Percentiles rank a stretch among this genome's conserved stretches.
phyloP scores from a whole-genome alignment of 2,797 vertebrate species.

The Ciconia nigra region DNA sequence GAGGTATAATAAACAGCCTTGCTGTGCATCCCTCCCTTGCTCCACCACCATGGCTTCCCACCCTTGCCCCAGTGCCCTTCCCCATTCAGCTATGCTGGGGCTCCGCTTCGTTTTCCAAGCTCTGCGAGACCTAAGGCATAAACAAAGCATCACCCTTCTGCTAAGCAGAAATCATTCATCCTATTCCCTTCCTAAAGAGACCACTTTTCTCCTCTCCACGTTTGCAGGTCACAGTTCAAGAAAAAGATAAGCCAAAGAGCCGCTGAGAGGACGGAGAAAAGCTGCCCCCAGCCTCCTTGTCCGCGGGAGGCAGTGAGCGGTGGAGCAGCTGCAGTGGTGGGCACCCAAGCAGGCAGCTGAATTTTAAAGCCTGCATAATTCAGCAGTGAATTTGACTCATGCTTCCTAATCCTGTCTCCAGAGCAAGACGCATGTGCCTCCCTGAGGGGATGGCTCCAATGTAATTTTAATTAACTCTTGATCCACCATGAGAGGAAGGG shows the following conservation, averaged over 20 bases:
- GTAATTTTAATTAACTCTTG: neutral
- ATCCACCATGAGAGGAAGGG: neutral
- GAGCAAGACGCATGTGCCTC: neutral
- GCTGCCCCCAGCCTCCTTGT: neutral
- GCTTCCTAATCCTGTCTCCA: neutral
- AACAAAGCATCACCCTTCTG: neutral
- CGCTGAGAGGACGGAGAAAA: neutral
- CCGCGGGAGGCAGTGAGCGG: rapidly evolving
- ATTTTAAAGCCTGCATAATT: neutral
- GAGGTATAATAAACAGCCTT: neutral
- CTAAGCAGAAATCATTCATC: neutral
- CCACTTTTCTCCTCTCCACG: neutral
- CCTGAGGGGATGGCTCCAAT: neutral
- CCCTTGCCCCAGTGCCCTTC: neutral
- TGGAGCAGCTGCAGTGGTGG: neutral
- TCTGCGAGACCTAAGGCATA: neutral
- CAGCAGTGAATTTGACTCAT: neutral
- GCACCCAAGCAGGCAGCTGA: neutral
- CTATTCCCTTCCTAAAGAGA: neutral
- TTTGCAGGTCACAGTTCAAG: neutral
- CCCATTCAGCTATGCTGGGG: neutral
- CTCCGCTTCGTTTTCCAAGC: neutral
- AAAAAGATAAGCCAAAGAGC: neutral
- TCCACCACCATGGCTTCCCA: neutral
- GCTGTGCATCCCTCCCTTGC: neutral